Percentiles rank a stretch among this genome's conserved stretches.
These are phyloP conservation scores for Parascotia fuliginaria DNA, from an alignment of 2,888 invertebrate species.

Conservation along the genomic window DNA sequence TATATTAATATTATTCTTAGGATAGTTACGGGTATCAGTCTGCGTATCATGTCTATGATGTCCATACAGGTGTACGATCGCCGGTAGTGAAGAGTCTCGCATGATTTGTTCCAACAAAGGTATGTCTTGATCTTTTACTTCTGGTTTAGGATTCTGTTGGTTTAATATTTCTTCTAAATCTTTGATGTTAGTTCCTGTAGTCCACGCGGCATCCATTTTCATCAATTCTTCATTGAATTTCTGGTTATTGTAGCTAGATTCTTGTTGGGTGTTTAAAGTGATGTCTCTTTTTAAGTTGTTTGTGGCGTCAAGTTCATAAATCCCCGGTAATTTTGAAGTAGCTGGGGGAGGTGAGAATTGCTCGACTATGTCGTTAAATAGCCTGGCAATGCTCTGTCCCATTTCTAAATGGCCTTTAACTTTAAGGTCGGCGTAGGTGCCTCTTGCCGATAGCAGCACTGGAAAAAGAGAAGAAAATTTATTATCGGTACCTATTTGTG, in stretches of 20 bases:
- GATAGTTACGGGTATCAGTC: neutral
- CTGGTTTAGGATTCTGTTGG: neutral
- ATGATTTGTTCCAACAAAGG: constrained; percentile 32
- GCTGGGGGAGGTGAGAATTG: neutral
- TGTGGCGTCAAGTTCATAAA: no score
- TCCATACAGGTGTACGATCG: constrained; percentile 40
- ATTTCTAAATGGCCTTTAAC: constrained; percentile 7
- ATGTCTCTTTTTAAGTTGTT: no score
- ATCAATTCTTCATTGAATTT: neutral
- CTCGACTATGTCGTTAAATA: constrained; percentile 2
- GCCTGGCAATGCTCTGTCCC: neutral
- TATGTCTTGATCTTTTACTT: neutral
- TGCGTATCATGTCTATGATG: constrained; percentile 14
- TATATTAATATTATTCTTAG: constrained; percentile 37
- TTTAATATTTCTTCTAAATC: neutral
- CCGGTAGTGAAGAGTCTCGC: neutral
- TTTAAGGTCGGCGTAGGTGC: neutral
- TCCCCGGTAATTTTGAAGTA: neutral
- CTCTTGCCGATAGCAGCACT: neutral
- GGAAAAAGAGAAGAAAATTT: no score
- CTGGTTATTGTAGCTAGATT: no score
- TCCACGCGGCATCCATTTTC: neutral
- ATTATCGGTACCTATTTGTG: no score
- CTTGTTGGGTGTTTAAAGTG: no score
- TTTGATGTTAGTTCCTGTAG: neutral